A percentile compares a stretch with the other conserved stretches of the same genome.
Evolutionary conservation across 2,797 vertebrate genomes (phyloP).

Genomic region (Huso huso): DNA sequence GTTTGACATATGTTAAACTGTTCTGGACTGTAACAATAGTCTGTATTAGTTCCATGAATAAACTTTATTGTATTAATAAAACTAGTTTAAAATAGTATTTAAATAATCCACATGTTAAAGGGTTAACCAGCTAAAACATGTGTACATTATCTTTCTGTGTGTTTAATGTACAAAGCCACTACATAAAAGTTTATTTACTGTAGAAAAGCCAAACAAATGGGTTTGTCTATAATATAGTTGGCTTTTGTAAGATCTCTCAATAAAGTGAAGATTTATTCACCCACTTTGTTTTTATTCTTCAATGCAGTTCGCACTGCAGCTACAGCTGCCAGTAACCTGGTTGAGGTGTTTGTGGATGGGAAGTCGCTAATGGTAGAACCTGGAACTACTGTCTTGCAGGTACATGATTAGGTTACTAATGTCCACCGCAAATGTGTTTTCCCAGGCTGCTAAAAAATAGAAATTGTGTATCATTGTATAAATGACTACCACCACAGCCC

Average conservation of each 20-base stretch:
- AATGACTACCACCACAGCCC: background rate
- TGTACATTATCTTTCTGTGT: too few species aligned
- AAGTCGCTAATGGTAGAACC: constrained; percentile 81
- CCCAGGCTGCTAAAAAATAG: background rate
- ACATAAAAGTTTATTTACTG: too few species aligned
- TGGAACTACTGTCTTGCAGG: constrained; percentile 93
- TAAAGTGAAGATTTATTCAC: background rate
- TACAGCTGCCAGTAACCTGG: constrained; percentile 78
- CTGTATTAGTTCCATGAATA: too few species aligned
- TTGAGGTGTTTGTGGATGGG: constrained; percentile 93
- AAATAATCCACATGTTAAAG: too few species aligned
- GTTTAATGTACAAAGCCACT: too few species aligned
- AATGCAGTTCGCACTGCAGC: constrained; percentile 60
- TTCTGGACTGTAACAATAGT: too few species aligned
- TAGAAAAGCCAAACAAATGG: too few species aligned
- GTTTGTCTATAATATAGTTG: background rate
- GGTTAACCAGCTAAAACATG: too few species aligned
- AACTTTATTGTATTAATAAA: too few species aligned
- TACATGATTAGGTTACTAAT: constrained; percentile 29
- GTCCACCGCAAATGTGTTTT: background rate
- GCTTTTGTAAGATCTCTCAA: background rate
- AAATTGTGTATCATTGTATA: background rate
- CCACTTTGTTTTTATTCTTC: background rate
- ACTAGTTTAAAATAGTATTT: too few species aligned
- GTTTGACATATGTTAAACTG: too few species aligned